A percentile compares a stretch with the other conserved stretches of the same genome.
Evolutionary conservation across 2,888 invertebrate species (phyloP).

Genomic region (Bugula neritina): DNA sequence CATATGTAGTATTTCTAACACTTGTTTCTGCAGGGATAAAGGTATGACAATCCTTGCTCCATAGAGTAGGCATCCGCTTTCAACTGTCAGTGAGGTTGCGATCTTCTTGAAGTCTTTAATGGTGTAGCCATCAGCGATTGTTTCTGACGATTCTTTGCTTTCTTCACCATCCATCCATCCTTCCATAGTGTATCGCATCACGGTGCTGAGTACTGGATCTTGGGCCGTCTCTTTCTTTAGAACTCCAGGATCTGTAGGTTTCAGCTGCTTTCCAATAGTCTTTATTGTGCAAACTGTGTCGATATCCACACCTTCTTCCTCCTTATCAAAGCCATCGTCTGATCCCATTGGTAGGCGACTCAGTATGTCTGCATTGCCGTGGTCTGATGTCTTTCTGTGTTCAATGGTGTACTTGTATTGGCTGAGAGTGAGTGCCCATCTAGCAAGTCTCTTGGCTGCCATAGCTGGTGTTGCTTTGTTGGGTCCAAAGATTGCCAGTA

Average conservation of each 20-base stretch:
- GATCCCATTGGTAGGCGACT: conserved; percentile 30
- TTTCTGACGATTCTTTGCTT: too few relatives aligned
- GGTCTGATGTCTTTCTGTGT: conserved; percentile 28
- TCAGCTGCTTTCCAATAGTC: neutral
- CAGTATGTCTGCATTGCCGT: conserved; percentile 31
- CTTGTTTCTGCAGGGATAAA: conserved; percentile 29
- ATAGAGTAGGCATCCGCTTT: conserved; percentile 34
- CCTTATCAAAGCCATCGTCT: neutral
- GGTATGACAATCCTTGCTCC: conserved; percentile 35
- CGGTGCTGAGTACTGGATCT: conserved; percentile 14
- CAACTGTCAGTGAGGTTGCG: conserved; percentile 27
- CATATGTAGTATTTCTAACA: conserved; percentile 34
- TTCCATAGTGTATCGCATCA: too few relatives aligned
- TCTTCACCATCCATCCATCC: too few relatives aligned
- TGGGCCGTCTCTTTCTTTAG: neutral
- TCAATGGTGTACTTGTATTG: conserved; percentile 29
- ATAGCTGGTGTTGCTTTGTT: conserved; percentile 25
- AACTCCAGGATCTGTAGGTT: neutral
- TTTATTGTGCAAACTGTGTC: conserved; percentile 3
- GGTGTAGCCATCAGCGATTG: neutral
- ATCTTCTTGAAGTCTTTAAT: neutral
- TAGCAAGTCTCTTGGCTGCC: conserved; percentile 25
- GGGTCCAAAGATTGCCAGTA: conserved; percentile 27
- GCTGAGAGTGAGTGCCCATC: conserved; percentile 31
- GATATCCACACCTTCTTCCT: neutral